Evolutionary conservation across 1,140 invertebrate genomes (phyloP), one percentile per base, ranked within the genome.

Genomic region (Campoletis sonorensis): DNA sequence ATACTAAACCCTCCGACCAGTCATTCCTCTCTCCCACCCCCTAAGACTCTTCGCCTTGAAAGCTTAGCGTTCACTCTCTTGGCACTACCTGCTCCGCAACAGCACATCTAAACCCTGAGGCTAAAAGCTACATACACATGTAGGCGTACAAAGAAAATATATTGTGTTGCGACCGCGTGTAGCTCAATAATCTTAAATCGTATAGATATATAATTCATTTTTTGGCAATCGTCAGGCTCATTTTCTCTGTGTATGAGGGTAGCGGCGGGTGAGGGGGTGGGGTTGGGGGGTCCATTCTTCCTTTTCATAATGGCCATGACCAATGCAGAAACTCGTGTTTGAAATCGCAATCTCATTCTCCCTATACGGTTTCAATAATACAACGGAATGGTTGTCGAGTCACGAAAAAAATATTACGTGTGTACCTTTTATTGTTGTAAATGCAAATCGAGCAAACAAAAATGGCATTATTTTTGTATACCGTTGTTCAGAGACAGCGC

Each of bases 1-100:
- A 10, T 49, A 18, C 45, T 11, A 16, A 2, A 5, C 1, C 5
- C 49, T 30, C 72, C 2, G 18, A 26, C 21, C 72, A 54, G 72
- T 27, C 45, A 77, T 54, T 16, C 54, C 73, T 33, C 61, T 64
- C 18, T 54, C 26, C 73, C 54, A n/a, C n/a, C n/a, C n/a, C n/a
- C n/a, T n/a, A n/a, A n/a, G n/a, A n/a, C n/a, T n/a, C 21, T 76
- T 76, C 16, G 73, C 73, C 54, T 61, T 37, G 51, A 64, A 77
- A 77, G 73, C 73, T 77, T 54, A 49, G 27, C 49, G 54, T 77
- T 30, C 61, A 76, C 71, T 23, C 71, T 51, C 21, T 21, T 58
- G 26, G 16, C 26, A 26, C 18, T 72, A 49, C 72, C 49, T n/a
- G n/a, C n/a, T 58, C 49, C 26, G 23, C 54, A 61, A 64, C 40